A percentile compares a stretch with the other conserved stretches of the same genome.
Conservation (phyloP, 2,888 invertebrate species). For the Neocrepidodera transversa region DNA sequence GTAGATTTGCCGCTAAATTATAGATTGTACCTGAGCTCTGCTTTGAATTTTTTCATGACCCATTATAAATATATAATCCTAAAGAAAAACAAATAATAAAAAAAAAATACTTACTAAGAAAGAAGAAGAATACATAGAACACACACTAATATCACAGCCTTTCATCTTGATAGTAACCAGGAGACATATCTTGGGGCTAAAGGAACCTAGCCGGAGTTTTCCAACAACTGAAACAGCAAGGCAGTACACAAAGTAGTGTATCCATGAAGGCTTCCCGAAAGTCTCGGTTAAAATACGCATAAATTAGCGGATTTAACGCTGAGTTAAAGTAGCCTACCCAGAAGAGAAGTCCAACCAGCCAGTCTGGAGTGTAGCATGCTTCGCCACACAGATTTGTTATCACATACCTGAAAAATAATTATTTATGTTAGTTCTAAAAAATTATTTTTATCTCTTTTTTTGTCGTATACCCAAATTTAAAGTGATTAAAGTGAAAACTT, state of each 20-base stretch:
- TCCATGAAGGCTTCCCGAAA: conserved; percentile 96
- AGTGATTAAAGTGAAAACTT: too few species aligned
- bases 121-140: conserved; percentile 12
- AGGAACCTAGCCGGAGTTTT: conserved; percentile 68
- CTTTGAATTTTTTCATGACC: too few species aligned
- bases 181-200: conserved; percentile 57
- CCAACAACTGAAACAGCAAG: conserved; percentile 80
- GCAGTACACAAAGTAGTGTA: conserved; percentile 85
- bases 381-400: conserved; percentile 82
- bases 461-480: too few species aligned
- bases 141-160: conserved; percentile 51
- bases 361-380: conserved; percentile 69
- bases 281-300: conserved; percentile 95
- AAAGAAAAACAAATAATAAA: too few species aligned
- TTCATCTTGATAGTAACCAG: conserved; percentile 52
- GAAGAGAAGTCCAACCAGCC: conserved; percentile 74
- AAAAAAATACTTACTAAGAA: conserved; percentile 25
- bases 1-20: too few species aligned
- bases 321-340: conserved; percentile 99
- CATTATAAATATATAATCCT: too few species aligned
- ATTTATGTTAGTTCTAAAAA: too few species aligned
- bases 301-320: conserved; percentile 92
- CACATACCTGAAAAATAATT: conserved; percentile 77
- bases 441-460: too few species aligned
- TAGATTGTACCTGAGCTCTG: too few species aligned